Conservation (phyloP, 2,113 vertebrate genomes). For the Aspidoscelis tigris region DNA sequence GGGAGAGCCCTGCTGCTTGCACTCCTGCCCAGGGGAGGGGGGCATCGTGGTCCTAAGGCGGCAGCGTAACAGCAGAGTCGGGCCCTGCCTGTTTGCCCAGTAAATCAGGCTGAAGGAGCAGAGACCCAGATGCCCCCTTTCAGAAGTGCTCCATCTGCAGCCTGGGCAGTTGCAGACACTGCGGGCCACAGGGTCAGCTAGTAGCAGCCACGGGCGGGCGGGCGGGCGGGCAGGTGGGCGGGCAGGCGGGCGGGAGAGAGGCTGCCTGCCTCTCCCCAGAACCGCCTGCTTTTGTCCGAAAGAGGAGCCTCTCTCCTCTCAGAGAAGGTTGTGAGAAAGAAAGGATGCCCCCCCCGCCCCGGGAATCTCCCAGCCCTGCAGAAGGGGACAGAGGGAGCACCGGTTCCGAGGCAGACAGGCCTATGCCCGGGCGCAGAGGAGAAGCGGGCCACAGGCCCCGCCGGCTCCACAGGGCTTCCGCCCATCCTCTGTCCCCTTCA, state of each 20-base stretch:
- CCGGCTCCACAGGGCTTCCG: too few species aligned
- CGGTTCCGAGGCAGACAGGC: background rate
- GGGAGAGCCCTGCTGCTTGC: background rate
- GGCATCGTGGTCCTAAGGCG: background rate
- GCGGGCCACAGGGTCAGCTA: background rate
- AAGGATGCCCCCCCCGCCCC: too few species aligned
- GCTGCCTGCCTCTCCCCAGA: background rate
- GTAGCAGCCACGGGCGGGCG: background rate
- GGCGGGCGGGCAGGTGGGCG: too few species aligned
- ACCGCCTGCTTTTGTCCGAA: too few species aligned
- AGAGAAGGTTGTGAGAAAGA: background rate
- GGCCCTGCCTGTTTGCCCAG: background rate
- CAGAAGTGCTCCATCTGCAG: background rate
- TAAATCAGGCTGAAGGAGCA: background rate
- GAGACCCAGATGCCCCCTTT: background rate
- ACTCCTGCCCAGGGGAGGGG: background rate
- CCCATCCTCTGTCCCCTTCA: too few species aligned
- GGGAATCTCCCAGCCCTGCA: background rate
- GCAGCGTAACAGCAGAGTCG: background rate
- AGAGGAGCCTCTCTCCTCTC: background rate
- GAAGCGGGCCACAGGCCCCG: too few species aligned
- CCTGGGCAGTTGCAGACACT: background rate
- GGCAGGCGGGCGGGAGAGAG: too few species aligned
- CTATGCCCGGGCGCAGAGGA: too few species aligned
- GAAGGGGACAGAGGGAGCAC: background rate